Evolutionary conservation across 2,797 vertebrate genomes (phyloP).

Genomic region (Typhlichthys subterraneus): DNA sequence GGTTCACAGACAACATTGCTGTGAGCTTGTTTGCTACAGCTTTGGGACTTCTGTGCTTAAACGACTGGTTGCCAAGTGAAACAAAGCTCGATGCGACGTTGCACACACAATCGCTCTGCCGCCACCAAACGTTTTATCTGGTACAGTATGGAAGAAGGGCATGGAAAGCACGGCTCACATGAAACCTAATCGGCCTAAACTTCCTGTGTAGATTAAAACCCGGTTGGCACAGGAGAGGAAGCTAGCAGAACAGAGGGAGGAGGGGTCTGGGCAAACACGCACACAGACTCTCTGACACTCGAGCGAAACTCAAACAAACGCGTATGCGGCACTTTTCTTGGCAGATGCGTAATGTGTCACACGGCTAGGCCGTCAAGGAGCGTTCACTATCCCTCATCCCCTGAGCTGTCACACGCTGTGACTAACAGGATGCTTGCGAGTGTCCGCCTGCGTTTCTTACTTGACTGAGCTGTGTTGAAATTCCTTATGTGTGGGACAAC

Average conservation of each 20-base stretch:
- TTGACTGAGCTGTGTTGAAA: conserved; percentile 58
- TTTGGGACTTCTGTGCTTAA: conserved; percentile 7
- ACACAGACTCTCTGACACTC: conserved; percentile 18
- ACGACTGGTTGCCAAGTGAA: conserved; percentile 23
- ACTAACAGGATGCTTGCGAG: conserved; percentile 56
- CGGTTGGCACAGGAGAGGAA: conserved; percentile 61
- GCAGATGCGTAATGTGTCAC: conserved; percentile 49
- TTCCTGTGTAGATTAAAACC: conserved; percentile 72
- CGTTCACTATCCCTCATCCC: conserved; percentile 55
- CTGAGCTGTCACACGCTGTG: conserved; percentile 67
- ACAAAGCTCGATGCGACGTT: conserved; percentile 23
- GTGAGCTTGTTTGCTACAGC: neutral
- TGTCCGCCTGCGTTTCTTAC: conserved; percentile 59
- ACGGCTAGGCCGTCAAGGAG: conserved; percentile 68
- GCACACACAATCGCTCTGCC: conserved; percentile 16
- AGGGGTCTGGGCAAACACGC: conserved; percentile 1
- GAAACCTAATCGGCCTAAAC: conserved; percentile 73
- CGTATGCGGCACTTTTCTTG: neutral
- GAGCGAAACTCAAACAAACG: conserved; percentile 12
- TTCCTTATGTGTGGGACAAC: conserved; percentile 52
- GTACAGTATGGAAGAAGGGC: conserved; percentile 50
- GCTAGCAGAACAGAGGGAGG: conserved; percentile 61
- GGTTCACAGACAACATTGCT: conserved; percentile 37
- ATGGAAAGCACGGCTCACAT: conserved; percentile 76
- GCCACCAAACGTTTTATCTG: conserved; percentile 37